These are phyloP conservation scores for Leptopilina drosophilae DNA, from an alignment of 2,888 invertebrate species.

Conservation along the genomic window DNA sequence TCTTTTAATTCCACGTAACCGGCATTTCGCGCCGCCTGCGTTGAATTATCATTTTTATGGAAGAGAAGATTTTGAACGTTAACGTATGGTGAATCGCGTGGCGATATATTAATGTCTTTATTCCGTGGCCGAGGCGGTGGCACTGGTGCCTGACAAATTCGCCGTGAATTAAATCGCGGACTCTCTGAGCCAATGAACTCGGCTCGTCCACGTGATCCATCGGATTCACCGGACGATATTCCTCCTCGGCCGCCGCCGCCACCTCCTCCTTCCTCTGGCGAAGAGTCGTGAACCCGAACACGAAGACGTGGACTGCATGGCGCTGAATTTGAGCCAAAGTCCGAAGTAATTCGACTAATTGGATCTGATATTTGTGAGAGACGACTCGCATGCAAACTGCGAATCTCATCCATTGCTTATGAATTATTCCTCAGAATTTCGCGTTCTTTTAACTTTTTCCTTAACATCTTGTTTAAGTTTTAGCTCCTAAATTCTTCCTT, in stretches of 20 bases:
- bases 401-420: conserved; percentile 71
- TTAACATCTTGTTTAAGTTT: neutral
- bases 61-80: conserved; percentile 71
- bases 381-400: conserved; percentile 82
- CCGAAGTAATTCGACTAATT: conserved; percentile 83
- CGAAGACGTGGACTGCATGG: conserved; percentile 76
- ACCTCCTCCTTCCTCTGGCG: conserved; percentile 42
- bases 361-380: conserved; percentile 91
- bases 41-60: conserved; percentile 71
- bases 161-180: conserved; percentile 83
- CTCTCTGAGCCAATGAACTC: conserved; percentile 81
- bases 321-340: conserved; percentile 79
- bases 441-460: neutral
- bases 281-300: conserved; percentile 57
- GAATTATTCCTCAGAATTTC: conserved; percentile 16
- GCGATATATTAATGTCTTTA: conserved; percentile 55
- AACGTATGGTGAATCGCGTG: conserved; percentile 71
- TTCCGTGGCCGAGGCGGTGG: conserved; percentile 78
- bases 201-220: conserved; percentile 50
- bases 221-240: conserved; percentile 74
- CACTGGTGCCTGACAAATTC: conserved; percentile 75
- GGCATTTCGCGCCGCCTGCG: conserved; percentile 67
- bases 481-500: neutral
- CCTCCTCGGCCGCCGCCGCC: conserved; percentile 54
- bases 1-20: conserved; percentile 73